These are phyloP conservation scores for Tridacna gigas DNA, from an alignment of 2,888 invertebrate species.

Conservation along the genomic window DNA sequence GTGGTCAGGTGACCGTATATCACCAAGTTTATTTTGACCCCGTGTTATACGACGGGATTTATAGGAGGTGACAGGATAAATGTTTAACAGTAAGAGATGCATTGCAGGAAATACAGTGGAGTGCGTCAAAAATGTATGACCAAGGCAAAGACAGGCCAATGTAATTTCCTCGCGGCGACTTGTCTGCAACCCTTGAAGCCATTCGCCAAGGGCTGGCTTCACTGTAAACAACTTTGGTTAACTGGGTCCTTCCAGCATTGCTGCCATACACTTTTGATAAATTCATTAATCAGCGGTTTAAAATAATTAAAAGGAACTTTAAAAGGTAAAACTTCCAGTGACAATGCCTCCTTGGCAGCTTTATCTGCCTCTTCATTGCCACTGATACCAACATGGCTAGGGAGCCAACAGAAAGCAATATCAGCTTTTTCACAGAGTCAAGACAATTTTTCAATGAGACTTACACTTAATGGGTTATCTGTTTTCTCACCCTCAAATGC, in stretches of 20 bases:
- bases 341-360: not conserved
- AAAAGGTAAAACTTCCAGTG: too few relatives aligned
- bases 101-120: slow-evolving; percentile 2
- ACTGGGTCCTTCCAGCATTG: not conserved
- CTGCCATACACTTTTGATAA: too few relatives aligned
- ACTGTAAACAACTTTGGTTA: slow-evolving; percentile 11
- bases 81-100: slow-evolving; percentile 17
- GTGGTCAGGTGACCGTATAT: too few relatives aligned
- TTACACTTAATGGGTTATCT: slow-evolving; percentile 13
- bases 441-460: slow-evolving; percentile 19
- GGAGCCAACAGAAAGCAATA: slow-evolving; percentile 29
- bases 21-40: too few relatives aligned
- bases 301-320: too few relatives aligned
- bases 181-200: not conserved
- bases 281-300: too few relatives aligned
- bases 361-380: slow-evolving; percentile 25
- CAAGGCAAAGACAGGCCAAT: slow-evolving; percentile 7
- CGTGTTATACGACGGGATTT: too few relatives aligned
- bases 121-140: slow-evolving; percentile 10
- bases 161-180: slow-evolving; percentile 21
- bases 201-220: not conserved
- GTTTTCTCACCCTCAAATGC: not conserved
- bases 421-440: not conserved
- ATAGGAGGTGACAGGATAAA: too few relatives aligned
- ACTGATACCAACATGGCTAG: slow-evolving; percentile 21